Base-by-base conservation (phyloP, 2,113 vertebrate species). In the Melanostigma gelatinosum region DNA sequence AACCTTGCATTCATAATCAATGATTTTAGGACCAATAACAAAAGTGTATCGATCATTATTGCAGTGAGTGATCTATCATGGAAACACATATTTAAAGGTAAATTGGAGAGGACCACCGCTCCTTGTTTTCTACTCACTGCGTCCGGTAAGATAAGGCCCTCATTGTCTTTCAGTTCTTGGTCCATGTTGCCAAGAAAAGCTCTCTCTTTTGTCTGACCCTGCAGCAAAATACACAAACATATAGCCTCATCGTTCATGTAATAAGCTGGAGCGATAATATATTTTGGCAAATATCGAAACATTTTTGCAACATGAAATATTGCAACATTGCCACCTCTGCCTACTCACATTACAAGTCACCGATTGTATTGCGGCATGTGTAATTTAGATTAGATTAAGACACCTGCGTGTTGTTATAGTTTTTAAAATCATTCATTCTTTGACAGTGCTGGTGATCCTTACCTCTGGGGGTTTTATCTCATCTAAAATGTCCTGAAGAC, bases 151-250 rank as follows among this genome's bases (percentile, higher is more conserved):
- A 42, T 1, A 0, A 66, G 0, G 0, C 50, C 61, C 32, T 57
- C 24, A 27, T 85, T 75, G 13, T 88, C 44, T 9, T 60, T 24
- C 8, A 91, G 79, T 24, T 92, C 68, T 18, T 85, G 11, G 15
- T 74, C 72, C 58, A 91, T 85, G 2, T 60, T 61, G 11, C 10
- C 40, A 24, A 91, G 86, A 36, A 88, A 89, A 36, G 52, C 34
- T 55, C 57, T 84, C 36, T 90, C 83, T 61, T 80, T 85, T 38
- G 87, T 85, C 44, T 79, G 52, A 4, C 84, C 82, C 91, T 92
- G 73, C 11, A 63, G 24, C 55, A 58, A 58, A 27, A 58, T 29
- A 29, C 55, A 58, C 55, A 29, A 58, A 57, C 54, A 27, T 27
- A 24, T 27, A 24, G 27, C 54, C n/a, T 12, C 10, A 24, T 27